Conservation (phyloP, 2,797 vertebrate genomes). For the Hoplostethus atlanticus region DNA sequence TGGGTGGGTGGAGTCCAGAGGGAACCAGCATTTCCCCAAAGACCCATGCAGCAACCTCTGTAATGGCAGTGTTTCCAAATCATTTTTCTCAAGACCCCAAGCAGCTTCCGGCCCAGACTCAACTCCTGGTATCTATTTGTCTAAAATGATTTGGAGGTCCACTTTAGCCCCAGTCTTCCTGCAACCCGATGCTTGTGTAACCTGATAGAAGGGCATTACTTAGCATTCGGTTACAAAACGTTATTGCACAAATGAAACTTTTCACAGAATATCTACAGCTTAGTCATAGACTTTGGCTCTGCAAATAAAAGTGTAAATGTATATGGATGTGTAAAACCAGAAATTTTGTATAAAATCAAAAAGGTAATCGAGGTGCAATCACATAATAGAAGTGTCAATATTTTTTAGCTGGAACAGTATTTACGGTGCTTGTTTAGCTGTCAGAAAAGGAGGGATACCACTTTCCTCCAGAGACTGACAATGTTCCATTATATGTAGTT, state of each 20-base stretch:
- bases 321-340: background rate
- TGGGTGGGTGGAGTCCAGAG: too few relatives aligned
- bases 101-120: too few relatives aligned
- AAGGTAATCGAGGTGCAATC: too few relatives aligned
- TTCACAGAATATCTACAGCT: background rate
- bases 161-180: too few relatives aligned
- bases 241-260: background rate
- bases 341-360: background rate
- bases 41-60: too few relatives aligned
- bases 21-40: too few relatives aligned
- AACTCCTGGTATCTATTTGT: too few relatives aligned
- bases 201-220: background rate
- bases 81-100: too few relatives aligned
- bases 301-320: background rate
- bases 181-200: background rate
- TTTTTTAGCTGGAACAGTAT: too few relatives aligned
- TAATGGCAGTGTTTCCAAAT: too few relatives aligned
- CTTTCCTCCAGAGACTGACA: slow-evolving; percentile 32
- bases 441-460: slow-evolving; percentile 1
- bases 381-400: too few relatives aligned
- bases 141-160: too few relatives aligned
- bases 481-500: slow-evolving; percentile 7
- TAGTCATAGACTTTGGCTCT: background rate
- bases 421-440: background rate
- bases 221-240: background rate